Evolutionary conservation across 2,113 vertebrate species (phyloP).

Genomic region (Motacilla alba): DNA sequence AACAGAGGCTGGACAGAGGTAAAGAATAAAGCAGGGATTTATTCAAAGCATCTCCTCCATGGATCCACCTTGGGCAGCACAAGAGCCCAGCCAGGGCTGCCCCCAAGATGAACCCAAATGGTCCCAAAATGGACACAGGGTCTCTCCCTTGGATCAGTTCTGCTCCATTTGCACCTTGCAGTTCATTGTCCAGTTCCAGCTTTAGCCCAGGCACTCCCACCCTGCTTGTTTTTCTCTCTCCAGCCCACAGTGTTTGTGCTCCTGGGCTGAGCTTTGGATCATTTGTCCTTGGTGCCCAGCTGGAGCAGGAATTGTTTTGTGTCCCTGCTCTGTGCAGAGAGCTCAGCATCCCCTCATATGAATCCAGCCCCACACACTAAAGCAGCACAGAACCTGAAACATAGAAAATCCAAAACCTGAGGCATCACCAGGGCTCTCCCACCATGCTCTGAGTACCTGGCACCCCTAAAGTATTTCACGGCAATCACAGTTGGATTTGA

Average conservation of each 20-base stretch:
- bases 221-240: too few species aligned
- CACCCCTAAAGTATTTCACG: background rate
- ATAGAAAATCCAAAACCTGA: background rate
- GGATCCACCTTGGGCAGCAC: background rate
- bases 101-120: too few species aligned
- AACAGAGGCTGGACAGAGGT: background rate
- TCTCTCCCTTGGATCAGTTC: too few species aligned
- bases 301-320: background rate
- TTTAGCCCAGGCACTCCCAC: background rate
- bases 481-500: background rate
- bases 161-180: background rate
- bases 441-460: fast-evolving
- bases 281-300: background rate
- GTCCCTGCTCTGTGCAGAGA: background rate
- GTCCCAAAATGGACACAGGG: too few species aligned
- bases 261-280: background rate
- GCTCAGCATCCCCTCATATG: background rate
- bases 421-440: background rate
- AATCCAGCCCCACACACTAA: background rate
- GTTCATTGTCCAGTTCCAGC: background rate
- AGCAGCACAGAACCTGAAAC: background rate
- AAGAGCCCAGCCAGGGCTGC: too few species aligned
- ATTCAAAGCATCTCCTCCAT: background rate
- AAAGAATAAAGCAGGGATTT: background rate
- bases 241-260: too few species aligned